phyloP scores from a whole-genome alignment of 2,113 vertebrate genomes.

The Benitochromis conjunctus region DNA sequence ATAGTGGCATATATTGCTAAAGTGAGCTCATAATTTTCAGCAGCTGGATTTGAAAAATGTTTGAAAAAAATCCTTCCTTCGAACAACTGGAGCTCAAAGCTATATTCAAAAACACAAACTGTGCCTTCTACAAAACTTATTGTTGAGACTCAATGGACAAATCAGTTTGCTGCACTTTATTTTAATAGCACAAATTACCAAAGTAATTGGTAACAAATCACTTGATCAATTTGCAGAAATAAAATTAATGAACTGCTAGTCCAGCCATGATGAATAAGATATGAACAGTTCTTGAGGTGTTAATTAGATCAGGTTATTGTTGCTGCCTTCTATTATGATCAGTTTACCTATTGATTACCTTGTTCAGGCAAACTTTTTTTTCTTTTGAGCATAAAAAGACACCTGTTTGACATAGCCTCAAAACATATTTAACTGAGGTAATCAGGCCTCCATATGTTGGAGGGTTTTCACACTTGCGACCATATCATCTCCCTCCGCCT shows the following conservation, averaged over 20 bases:
- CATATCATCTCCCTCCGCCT: conserved; percentile 46
- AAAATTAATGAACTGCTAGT: neutral
- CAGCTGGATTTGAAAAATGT: neutral
- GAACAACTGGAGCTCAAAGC: neutral
- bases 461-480: conserved; percentile 55
- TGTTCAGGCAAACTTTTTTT: neutral
- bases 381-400: neutral
- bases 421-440: conserved; percentile 22
- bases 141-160: neutral
- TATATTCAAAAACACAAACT: neutral
- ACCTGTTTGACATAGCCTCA: conserved; percentile 46
- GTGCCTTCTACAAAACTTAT: neutral
- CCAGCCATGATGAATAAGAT: neutral
- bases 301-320: neutral
- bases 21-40: neutral
- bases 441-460: conserved; percentile 57
- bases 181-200: neutral
- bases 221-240: neutral
- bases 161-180: neutral
- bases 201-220: neutral
- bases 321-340: neutral
- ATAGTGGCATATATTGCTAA: neutral
- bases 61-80: neutral
- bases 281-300: neutral
- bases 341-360: neutral